Percentiles rank a stretch among this genome's conserved stretches.
phyloP scores from a whole-genome alignment of 2,113 vertebrate species.

The Oplegnathus fasciatus region DNA sequence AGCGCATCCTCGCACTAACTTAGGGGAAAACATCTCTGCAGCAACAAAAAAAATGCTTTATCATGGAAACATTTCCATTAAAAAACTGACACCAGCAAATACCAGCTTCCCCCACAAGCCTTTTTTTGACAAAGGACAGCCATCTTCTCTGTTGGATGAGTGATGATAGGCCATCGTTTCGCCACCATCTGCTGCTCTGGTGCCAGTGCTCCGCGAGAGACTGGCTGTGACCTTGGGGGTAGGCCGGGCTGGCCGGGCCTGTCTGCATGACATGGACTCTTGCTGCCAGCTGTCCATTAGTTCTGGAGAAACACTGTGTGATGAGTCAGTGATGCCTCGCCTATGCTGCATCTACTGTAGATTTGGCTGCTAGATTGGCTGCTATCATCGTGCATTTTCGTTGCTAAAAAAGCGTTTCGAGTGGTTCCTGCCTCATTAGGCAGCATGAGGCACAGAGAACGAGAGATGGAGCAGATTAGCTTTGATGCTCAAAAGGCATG shows the following conservation, averaged over 20 bases:
- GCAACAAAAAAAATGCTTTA: background rate
- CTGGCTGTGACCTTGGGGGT: constrained; percentile 68
- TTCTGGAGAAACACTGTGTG: constrained; percentile 52
- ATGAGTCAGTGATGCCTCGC: constrained; percentile 62
- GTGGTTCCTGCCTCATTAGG: constrained; percentile 53
- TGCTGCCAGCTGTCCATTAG: constrained; percentile 74
- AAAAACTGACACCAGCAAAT: constrained; percentile 4
- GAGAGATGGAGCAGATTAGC: constrained; percentile 45
- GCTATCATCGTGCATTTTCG: constrained; percentile 27
- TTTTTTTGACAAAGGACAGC: constrained; percentile 27
- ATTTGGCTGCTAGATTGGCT: constrained; percentile 45
- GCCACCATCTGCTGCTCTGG: constrained; percentile 71
- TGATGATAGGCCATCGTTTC: constrained; percentile 66
- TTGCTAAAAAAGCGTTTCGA: constrained; percentile 43
- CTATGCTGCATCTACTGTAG: constrained; percentile 43
- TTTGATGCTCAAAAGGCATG: constrained; percentile 33
- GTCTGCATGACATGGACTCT: constrained; percentile 66
- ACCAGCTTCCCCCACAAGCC: constrained; percentile 2
- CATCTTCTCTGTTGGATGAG: constrained; percentile 59
- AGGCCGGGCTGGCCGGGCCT: constrained; percentile 49
- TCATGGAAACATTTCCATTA: constrained; percentile 1
- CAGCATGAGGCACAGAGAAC: constrained; percentile 1
- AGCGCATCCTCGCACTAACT: background rate
- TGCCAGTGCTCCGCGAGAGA: constrained; percentile 55
- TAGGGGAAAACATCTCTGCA: background rate